phyloP scores from a whole-genome alignment of 2,888 invertebrate genomes.

The Drosophila paramelanica region DNA sequence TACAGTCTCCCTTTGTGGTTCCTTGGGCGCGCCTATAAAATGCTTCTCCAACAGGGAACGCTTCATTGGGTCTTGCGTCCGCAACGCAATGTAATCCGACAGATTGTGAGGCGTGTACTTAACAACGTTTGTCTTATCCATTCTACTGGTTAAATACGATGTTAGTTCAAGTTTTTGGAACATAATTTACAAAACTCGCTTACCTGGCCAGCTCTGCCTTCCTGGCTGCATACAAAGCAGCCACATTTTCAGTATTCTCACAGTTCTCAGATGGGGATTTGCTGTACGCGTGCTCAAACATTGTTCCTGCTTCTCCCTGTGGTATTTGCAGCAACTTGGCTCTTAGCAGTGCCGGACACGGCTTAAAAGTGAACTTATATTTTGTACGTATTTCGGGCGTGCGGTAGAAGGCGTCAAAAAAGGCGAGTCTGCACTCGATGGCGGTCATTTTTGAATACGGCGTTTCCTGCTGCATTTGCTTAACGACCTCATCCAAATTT shows the following conservation, averaged over 20 bases:
- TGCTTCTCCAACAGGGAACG: conserved; percentile 18
- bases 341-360: conserved; percentile 23
- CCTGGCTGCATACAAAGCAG: conserved; percentile 19
- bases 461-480: conserved; percentile 37
- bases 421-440: conserved; percentile 27
- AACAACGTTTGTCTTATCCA: conserved; percentile 19
- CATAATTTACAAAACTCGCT: neutral
- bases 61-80: conserved; percentile 5
- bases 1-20: neutral
- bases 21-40: neutral
- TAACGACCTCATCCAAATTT: conserved; percentile 34
- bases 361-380: conserved; percentile 12
- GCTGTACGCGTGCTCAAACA: neutral
- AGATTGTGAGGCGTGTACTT: conserved; percentile 32
- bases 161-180: too few species aligned
- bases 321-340: conserved; percentile 37
- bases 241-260: neutral
- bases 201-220: conserved; percentile 29
- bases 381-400: conserved; percentile 35
- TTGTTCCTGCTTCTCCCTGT: accelerated
- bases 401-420: conserved; percentile 42
- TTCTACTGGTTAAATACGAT: conserved; percentile 1
- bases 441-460: conserved; percentile 7
- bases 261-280: neutral
- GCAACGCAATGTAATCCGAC: conserved; percentile 16